phyloP scores from a whole-genome alignment of 2,797 vertebrate genomes.

The Malacoctenus gilli region DNA sequence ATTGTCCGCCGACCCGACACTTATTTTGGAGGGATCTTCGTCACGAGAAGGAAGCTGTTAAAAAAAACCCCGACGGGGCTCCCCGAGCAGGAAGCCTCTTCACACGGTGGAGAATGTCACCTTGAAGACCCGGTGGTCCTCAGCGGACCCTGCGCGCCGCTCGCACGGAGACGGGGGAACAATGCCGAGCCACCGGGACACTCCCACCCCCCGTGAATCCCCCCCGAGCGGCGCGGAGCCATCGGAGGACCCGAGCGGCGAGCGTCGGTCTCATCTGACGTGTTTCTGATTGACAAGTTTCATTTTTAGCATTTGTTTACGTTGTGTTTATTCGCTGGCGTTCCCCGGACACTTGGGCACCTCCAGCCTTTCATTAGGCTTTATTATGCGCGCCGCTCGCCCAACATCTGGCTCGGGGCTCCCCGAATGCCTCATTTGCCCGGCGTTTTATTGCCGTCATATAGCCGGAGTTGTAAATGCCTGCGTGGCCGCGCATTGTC shows the following conservation, averaged over 20 bases:
- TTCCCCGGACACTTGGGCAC: conserved; percentile 75
- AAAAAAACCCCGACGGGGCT: conserved; percentile 78
- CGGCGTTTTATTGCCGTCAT: conserved; percentile 83
- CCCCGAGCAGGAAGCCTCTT: conserved; percentile 79
- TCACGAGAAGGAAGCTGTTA: conserved; percentile 88
- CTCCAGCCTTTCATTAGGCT: conserved; percentile 82
- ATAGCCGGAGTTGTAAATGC: conserved; percentile 84
- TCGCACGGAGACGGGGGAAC: conserved; percentile 24
- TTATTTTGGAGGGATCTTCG: conserved; percentile 80
- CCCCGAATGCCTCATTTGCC: conserved; percentile 81
- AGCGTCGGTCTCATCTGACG: conserved; percentile 44
- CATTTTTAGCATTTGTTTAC: conserved; percentile 82
- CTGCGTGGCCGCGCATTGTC: conserved; percentile 80
- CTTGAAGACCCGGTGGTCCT: conserved; percentile 76
- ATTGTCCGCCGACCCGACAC: conserved; percentile 79
- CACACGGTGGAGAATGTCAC: conserved; percentile 77
- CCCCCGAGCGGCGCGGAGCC: too few species aligned
- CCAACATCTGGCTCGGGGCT: conserved; percentile 81
- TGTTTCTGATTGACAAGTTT: conserved; percentile 67
- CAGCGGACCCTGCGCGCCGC: conserved; percentile 49
- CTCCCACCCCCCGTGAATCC: too few species aligned
- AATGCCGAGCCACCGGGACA: conserved; percentile 8
- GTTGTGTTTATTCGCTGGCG: conserved; percentile 80
- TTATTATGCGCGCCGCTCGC: conserved; percentile 79
- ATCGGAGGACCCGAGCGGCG: too few species aligned